These are phyloP conservation scores for Leptatherina wallacei DNA, from an alignment of 2,797 vertebrate genomes.

Conservation along the genomic window DNA sequence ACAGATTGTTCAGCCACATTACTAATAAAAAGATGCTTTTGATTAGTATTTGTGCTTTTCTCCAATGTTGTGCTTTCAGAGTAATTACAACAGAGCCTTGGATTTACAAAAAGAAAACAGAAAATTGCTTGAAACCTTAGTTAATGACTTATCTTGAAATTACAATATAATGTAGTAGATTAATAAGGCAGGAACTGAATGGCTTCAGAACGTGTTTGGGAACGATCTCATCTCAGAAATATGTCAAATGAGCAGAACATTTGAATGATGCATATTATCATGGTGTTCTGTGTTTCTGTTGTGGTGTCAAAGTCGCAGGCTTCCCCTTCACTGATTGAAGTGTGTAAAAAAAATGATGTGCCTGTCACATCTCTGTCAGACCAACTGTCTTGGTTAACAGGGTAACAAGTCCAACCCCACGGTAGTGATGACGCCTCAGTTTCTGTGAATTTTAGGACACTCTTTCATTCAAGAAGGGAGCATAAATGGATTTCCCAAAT, in stretches of 20 bases:
- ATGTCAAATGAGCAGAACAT: not conserved
- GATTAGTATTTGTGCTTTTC: not conserved
- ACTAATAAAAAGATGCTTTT: not conserved
- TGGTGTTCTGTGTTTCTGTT: not conserved
- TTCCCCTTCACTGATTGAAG: too few relatives aligned
- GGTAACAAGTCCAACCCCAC: too few relatives aligned
- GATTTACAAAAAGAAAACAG: not conserved
- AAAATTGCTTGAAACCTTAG: not conserved
- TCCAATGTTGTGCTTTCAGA: not conserved
- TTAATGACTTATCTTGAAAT: not conserved
- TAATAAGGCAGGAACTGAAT: not conserved
- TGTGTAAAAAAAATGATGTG: too few relatives aligned
- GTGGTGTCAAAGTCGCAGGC: too few relatives aligned
- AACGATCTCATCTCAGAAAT: not conserved
- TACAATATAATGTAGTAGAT: not conserved
- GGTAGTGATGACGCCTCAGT: too few relatives aligned
- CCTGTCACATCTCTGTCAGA: too few relatives aligned
- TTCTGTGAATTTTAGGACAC: too few relatives aligned
- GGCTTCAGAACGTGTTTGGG: not conserved
- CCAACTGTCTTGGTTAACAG: too few relatives aligned
- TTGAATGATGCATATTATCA: not conserved
- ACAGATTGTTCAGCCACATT: slow-evolving; percentile 11
- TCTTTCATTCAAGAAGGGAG: too few relatives aligned
- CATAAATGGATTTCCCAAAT: too few relatives aligned
- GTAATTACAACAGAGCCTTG: slow-evolving; percentile 7